Evolutionary conservation across 2,797 vertebrate species (phyloP).

Genomic region (Parotocinclus haroldoi): DNA sequence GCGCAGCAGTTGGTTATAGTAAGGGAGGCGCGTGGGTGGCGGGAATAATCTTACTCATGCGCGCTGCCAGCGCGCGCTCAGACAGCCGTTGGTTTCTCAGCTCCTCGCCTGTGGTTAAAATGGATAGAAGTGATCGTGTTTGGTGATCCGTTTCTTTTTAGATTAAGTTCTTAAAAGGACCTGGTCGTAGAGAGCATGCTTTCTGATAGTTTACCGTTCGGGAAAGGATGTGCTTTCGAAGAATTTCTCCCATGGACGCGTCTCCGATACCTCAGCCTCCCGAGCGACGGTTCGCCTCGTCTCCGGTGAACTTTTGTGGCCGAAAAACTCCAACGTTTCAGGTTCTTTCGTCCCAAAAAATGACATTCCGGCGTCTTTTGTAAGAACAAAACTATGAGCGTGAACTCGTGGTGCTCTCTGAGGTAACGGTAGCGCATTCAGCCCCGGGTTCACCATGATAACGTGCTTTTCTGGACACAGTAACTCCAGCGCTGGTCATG

Average conservation of each 20-base stretch:
- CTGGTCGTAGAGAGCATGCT: not conserved
- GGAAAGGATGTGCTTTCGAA: not conserved
- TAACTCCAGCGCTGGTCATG: slow-evolving; percentile 43
- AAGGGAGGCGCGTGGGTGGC: not conserved
- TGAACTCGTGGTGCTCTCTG: not conserved
- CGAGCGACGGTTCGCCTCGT: not conserved
- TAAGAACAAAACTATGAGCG: slow-evolving; percentile 20
- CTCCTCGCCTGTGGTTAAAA: not conserved
- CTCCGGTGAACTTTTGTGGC: slow-evolving; percentile 14
- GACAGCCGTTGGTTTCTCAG: not conserved
- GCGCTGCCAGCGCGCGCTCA: slow-evolving; percentile 2
- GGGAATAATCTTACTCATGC: not conserved
- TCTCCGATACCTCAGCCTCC: not conserved
- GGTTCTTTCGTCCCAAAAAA: not conserved
- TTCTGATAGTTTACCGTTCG: not conserved
- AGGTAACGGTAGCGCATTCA: not conserved
- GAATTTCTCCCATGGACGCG: not conserved
- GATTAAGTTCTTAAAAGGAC: not conserved
- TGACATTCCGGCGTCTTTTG: not conserved
- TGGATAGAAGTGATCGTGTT: not conserved
- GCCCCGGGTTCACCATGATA: slow-evolving; percentile 61
- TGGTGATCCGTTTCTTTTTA: not conserved
- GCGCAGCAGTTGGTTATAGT: not conserved
- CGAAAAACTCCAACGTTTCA: not conserved
- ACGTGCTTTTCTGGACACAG: slow-evolving; percentile 64